These are phyloP conservation scores for Anneissia japonica DNA, from an alignment of 35 echinoderm and acorn worm species.

Conservation along the genomic window DNA sequence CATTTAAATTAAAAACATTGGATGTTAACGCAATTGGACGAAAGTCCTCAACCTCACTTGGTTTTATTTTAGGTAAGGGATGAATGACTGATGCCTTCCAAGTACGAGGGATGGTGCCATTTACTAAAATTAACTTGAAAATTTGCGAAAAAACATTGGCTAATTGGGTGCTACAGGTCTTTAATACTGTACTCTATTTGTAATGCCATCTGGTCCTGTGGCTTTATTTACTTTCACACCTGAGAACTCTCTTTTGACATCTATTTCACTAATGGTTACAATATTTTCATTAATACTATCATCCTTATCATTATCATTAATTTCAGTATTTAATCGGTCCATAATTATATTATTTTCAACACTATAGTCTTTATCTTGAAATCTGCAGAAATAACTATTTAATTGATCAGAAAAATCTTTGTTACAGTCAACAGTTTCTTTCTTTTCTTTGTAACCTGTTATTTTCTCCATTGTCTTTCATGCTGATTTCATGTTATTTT, in stretches of 20 bases:
- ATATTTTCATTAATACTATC: not conserved
- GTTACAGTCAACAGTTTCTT: not conserved
- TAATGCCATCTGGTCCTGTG: too few relatives aligned
- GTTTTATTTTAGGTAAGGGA: constrained; percentile 6
- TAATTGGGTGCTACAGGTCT: too few relatives aligned
- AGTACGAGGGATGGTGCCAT: not conserved
- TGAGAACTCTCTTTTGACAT: too few relatives aligned
- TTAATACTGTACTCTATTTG: too few relatives aligned
- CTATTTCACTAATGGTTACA: too few relatives aligned
- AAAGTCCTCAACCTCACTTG: not conserved
- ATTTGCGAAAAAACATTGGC: not conserved
- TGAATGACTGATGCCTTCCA: not conserved
- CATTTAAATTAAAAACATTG: not conserved
- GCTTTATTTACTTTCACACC: too few relatives aligned
- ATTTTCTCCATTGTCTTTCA: constrained; percentile 3
- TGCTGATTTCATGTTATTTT: not conserved
- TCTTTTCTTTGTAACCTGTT: not conserved
- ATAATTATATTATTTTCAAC: not conserved
- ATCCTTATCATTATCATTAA: not conserved
- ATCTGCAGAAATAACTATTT: not conserved
- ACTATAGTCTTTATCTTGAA: not conserved
- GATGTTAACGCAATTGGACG: not conserved
- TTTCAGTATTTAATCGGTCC: not conserved
- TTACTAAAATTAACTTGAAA: not conserved
- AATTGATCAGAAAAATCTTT: not conserved